Evolutionary conservation across 2,888 invertebrate species (phyloP).

Genomic region (Coronaproctus castanopsis): DNA sequence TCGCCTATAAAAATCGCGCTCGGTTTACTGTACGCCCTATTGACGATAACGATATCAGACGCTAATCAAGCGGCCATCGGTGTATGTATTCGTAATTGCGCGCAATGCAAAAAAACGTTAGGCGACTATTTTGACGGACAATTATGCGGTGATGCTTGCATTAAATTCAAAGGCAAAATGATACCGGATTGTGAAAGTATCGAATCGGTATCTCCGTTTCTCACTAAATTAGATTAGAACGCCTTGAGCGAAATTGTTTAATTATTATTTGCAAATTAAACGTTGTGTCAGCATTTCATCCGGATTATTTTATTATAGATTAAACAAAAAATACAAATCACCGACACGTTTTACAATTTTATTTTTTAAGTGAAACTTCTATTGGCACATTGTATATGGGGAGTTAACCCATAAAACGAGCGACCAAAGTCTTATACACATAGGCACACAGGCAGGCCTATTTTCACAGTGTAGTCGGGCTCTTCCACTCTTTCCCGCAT

Average conservation of each 20-base stretch:
- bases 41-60: background rate
- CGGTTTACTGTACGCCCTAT: background rate
- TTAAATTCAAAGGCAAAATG: conserved; percentile 60
- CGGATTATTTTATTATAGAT: too few relatives aligned
- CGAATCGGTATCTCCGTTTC: conserved; percentile 56
- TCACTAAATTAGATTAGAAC: conserved; percentile 36
- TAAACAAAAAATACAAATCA: too few relatives aligned
- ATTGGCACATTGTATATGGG: too few relatives aligned
- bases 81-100: conserved; percentile 66
- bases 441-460: too few relatives aligned
- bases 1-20: background rate
- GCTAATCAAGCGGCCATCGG: conserved; percentile 25
- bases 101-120: conserved; percentile 73
- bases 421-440: too few relatives aligned
- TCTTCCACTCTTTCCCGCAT: too few relatives aligned
- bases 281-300: too few relatives aligned
- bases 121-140: conserved; percentile 71
- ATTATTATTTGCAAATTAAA: too few relatives aligned
- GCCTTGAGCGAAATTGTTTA: background rate
- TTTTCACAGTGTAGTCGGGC: too few relatives aligned
- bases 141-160: conserved; percentile 63
- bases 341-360: too few relatives aligned
- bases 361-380: too few relatives aligned
- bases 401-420: too few relatives aligned
- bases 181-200: conserved; percentile 71